phyloP scores from a whole-genome alignment of 2,113 vertebrate genomes.

The Sakesphorus luctuosus region DNA sequence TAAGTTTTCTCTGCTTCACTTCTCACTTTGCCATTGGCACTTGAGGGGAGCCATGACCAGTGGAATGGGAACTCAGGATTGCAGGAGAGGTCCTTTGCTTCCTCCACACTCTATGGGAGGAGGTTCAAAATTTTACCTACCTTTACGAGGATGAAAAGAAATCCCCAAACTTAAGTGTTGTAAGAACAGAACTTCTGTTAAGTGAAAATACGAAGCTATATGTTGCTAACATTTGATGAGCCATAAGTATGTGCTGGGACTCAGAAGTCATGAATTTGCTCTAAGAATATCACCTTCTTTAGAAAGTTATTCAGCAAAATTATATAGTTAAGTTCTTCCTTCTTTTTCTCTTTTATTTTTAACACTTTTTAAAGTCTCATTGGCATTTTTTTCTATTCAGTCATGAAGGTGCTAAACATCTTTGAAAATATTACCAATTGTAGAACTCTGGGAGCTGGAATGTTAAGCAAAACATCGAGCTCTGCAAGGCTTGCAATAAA shows the following conservation, averaged over 20 bases:
- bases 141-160: background rate
- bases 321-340: background rate
- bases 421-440: background rate
- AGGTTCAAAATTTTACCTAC: background rate
- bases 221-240: background rate
- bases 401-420: background rate
- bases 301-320: background rate
- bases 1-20: background rate
- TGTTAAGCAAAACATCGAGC: constrained; percentile 2
- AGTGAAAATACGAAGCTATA: background rate
- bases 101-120: rapidly evolving
- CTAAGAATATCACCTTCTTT: background rate
- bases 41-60: background rate
- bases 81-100: background rate
- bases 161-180: background rate
- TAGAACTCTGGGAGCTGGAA: background rate
- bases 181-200: background rate
- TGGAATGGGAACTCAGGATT: rapidly evolving
- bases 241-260: rapidly evolving
- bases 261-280: background rate
- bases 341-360: background rate
- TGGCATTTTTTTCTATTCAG: background rate
- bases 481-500: constrained; percentile 57
- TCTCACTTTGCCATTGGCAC: background rate
- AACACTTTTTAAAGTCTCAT: background rate